Conservation (phyloP, 92 coral and sea anemone genomes). For the Paragorgia papillata region DNA sequence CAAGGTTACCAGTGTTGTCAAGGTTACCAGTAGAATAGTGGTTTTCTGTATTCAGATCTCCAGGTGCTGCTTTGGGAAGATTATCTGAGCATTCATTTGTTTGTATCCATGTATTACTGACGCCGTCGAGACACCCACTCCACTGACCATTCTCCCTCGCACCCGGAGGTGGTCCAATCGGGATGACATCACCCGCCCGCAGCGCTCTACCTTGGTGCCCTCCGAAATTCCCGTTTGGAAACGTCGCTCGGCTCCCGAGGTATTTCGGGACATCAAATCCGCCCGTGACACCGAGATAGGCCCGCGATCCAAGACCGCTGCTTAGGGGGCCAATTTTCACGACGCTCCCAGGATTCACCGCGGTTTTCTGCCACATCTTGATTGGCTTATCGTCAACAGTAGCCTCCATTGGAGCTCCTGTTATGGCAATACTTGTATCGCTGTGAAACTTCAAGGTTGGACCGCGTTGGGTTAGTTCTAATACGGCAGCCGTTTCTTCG, state of each 20-base stretch:
- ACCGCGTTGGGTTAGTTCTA: slow-evolving; percentile 59
- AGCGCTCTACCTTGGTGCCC: slow-evolving; percentile 65
- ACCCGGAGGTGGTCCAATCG: slow-evolving; percentile 27
- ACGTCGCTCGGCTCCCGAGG: slow-evolving; percentile 66
- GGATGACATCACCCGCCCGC: slow-evolving; percentile 45
- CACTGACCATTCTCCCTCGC: background rate
- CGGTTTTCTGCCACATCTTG: slow-evolving; percentile 53
- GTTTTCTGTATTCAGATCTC: background rate
- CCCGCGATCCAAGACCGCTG: slow-evolving; percentile 50
- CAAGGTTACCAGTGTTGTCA: background rate
- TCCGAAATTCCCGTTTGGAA: slow-evolving; percentile 58
- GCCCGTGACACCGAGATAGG: slow-evolving; percentile 55
- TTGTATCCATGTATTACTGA: background rate
- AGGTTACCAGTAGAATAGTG: too few species aligned
- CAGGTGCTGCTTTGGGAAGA: background rate
- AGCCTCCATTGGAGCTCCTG: slow-evolving; percentile 59
- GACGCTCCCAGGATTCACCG: slow-evolving; percentile 31
- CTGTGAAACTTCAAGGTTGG: slow-evolving; percentile 56
- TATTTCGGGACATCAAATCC: slow-evolving; percentile 62
- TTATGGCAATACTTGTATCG: slow-evolving; percentile 49
- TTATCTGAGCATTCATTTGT: background rate
- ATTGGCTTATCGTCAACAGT: slow-evolving; percentile 38
- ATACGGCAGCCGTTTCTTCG: slow-evolving; percentile 52
- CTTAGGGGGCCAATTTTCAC: slow-evolving; percentile 49
- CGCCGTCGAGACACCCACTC: background rate